phyloP scores from a whole-genome alignment of 1,140 invertebrate species.

The Notospermus geniculatus region DNA sequence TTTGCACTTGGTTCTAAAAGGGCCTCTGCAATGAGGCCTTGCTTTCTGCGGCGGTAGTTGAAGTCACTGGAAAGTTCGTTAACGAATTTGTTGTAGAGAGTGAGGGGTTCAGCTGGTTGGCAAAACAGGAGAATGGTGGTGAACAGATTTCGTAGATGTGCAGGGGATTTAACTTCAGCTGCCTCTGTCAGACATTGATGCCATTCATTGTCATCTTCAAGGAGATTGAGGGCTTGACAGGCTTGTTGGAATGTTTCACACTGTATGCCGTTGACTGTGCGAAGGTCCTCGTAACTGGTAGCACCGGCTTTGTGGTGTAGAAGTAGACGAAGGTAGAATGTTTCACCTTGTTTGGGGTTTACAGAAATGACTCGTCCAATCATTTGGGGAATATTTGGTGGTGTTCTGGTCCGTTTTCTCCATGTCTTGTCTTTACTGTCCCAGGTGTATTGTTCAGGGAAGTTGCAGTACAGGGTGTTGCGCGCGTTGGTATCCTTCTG shows the following conservation, averaged over 20 bases:
- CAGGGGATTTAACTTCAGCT: not conserved
- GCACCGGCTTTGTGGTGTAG: constrained; percentile 4
- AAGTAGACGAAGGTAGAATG: constrained; percentile 34
- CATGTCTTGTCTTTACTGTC: constrained; percentile 17
- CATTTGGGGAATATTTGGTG: constrained; percentile 1
- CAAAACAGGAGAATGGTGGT: not conserved
- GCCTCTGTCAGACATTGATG: not conserved
- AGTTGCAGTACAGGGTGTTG: constrained; percentile 37
- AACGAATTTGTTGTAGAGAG: not conserved
- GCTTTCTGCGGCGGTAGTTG: not conserved
- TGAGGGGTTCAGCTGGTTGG: not conserved
- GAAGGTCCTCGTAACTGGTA: constrained; percentile 8
- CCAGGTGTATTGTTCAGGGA: constrained; percentile 47
- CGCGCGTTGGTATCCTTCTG: constrained; percentile 33
- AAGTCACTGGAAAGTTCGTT: not conserved
- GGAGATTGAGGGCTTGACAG: constrained; percentile 3
- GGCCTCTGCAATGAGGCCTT: too few relatives aligned
- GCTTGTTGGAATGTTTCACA: constrained; percentile 4
- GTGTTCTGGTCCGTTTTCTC: constrained; percentile 19
- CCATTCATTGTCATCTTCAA: not conserved
- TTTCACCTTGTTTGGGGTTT: constrained; percentile 49
- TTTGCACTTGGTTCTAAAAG: too few relatives aligned
- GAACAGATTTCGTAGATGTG: constrained; percentile 7
- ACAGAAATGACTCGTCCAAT: constrained; percentile 48
- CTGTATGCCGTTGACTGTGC: constrained; percentile 1